Conservation (phyloP, 2,113 vertebrate genomes). For the Scomber japonicus region DNA sequence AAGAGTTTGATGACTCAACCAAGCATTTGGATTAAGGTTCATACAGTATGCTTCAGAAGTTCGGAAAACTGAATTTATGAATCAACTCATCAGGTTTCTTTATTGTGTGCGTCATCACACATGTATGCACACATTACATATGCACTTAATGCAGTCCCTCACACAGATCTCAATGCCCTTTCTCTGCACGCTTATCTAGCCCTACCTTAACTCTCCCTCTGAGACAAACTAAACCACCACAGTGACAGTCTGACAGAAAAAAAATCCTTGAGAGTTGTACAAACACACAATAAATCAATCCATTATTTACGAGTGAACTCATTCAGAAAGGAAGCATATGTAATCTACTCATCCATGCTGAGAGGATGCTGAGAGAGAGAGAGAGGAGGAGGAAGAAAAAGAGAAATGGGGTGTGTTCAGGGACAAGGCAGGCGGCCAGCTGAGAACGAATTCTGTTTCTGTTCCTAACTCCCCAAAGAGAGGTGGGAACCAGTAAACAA, state of each 20-base stretch:
- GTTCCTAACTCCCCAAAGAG: conserved; percentile 80
- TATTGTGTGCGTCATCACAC: conserved; percentile 17
- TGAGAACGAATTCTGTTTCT: conserved; percentile 83
- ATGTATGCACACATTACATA: neutral
- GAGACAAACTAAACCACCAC: conserved; percentile 64
- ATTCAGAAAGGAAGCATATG: conserved; percentile 84
- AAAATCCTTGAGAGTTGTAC: conserved; percentile 71
- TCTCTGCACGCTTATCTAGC: conserved; percentile 28
- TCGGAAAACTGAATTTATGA: conserved; percentile 35
- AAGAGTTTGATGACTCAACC: conserved; percentile 55
- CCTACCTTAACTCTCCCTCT: conserved; percentile 58
- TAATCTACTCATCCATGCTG: conserved; percentile 83
- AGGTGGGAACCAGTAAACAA: conserved; percentile 86
- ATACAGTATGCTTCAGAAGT: conserved; percentile 8
- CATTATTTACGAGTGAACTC: conserved; percentile 83
- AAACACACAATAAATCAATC: conserved; percentile 81
- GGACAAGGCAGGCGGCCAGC: conserved; percentile 81
- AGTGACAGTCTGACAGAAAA: conserved; percentile 56
- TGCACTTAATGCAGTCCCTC: neutral
- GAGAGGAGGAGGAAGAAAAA: conserved; percentile 64
- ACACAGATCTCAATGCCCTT: conserved; percentile 5
- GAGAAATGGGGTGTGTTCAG: conserved; percentile 74
- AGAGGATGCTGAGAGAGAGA: conserved; percentile 71
- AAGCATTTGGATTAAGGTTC: conserved; percentile 41
- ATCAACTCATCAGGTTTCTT: conserved; percentile 26